phyloP scores from a whole-genome alignment of 2,888 invertebrate genomes.

The Acanthosoma haemorrhoidale region DNA sequence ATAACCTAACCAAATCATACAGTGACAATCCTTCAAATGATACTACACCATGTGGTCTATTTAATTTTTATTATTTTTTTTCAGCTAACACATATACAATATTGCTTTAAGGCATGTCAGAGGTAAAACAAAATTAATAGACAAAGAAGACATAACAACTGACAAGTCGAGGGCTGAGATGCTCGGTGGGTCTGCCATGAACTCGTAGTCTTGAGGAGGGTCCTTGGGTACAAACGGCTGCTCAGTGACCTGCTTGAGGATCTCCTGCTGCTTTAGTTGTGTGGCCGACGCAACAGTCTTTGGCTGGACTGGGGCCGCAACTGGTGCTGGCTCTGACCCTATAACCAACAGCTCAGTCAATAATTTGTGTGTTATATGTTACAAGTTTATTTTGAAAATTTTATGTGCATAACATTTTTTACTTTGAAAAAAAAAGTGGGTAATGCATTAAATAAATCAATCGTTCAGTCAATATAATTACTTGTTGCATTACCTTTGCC shows the following conservation, averaged over 20 bases:
- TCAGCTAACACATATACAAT: too few species aligned
- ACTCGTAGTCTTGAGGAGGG: constrained; percentile 87
- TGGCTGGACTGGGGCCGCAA: constrained; percentile 34
- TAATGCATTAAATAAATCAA: neutral
- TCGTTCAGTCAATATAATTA: neutral
- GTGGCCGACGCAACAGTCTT: constrained; percentile 48
- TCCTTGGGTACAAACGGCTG: constrained; percentile 86
- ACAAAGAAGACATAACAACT: too few species aligned
- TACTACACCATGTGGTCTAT: too few species aligned
- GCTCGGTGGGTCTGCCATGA: constrained; percentile 94
- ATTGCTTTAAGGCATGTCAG: too few species aligned
- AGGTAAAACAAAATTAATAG: too few species aligned
- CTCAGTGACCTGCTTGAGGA: constrained; percentile 71
- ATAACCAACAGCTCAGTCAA: too few species aligned
- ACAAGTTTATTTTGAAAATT: too few species aligned
- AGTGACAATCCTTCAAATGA: too few species aligned
- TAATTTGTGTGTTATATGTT: too few species aligned
- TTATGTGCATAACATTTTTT: neutral
- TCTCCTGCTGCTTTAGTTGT: constrained; percentile 80
- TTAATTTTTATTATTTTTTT: too few species aligned
- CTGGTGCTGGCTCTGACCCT: constrained; percentile 48
- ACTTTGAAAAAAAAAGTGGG: neutral
- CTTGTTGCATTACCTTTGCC: constrained; percentile 60
- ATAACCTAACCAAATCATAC: too few species aligned
- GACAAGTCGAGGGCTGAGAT: constrained; percentile 94